phyloP scores from a whole-genome alignment of 2,113 vertebrate species.

The Forbesichthys papilliferus region DNA sequence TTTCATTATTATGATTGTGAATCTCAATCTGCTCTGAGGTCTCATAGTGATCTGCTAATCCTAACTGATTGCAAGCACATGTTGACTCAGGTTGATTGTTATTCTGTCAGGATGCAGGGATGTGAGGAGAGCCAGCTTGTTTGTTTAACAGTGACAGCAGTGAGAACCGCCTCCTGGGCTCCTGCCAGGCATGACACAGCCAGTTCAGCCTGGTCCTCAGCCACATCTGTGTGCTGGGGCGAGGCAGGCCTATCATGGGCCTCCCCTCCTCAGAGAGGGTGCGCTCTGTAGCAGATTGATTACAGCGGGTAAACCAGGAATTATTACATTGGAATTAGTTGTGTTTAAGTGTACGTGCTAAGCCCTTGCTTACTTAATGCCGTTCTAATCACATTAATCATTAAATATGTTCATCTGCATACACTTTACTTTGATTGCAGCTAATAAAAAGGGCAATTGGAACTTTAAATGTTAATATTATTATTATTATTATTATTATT shows the following conservation, averaged over 20 bases:
- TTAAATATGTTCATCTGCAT: neutral
- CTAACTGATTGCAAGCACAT: neutral
- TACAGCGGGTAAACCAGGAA: neutral
- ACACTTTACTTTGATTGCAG: neutral
- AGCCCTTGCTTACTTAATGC: neutral
- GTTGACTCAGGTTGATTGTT: neutral
- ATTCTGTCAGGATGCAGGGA: neutral
- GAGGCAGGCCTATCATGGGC: neutral
- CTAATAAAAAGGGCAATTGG: neutral
- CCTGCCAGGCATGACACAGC: constrained; percentile 20
- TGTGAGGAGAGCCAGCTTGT: constrained; percentile 1
- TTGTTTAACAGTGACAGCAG: constrained; percentile 35
- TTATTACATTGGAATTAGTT: constrained; percentile 19
- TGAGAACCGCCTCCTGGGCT: constrained; percentile 45
- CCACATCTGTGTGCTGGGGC: constrained; percentile 22
- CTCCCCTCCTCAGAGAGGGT: constrained; percentile 4
- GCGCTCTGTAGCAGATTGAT: neutral
- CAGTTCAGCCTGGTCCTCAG: constrained; percentile 19
- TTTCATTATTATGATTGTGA: too few species aligned
- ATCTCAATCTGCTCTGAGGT: too few species aligned
- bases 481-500: too few species aligned
- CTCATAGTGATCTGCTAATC: too few species aligned
- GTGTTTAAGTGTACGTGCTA: neutral
- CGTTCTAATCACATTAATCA: neutral
- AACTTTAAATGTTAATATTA: too few species aligned